These are phyloP conservation scores for Sarcophaga carnaria DNA, from an alignment of 2,888 invertebrate genomes.

Conservation along the genomic window DNA sequence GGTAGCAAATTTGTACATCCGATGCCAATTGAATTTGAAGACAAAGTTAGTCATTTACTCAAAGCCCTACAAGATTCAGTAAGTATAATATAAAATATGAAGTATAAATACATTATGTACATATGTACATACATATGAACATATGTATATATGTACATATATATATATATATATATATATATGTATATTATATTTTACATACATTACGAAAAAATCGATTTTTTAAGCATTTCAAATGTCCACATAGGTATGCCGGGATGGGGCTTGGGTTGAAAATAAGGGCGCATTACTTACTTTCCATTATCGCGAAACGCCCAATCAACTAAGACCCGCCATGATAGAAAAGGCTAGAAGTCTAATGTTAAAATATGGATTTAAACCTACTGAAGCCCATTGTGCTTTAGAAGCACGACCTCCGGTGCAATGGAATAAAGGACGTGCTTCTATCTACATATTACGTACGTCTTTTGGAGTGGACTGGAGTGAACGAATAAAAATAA, in stretches of 20 bases:
- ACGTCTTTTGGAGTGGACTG: conserved; percentile 96
- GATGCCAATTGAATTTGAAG: conserved; percentile 92
- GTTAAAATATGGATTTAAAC: conserved; percentile 89
- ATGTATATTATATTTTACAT: conserved; percentile 1
- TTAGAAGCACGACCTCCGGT: conserved; percentile 96
- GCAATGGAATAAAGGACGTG: conserved; percentile 94
- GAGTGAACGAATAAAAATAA: conserved; percentile 94
- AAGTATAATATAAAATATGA: conserved; percentile 65
- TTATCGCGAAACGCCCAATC: conserved; percentile 90
- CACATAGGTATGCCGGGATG: conserved; percentile 89
- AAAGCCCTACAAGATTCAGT: conserved; percentile 92
- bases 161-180: background rate
- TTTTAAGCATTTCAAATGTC: background rate
- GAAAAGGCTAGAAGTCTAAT: conserved; percentile 89
- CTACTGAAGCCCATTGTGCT: conserved; percentile 91
- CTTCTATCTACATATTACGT: conserved; percentile 93
- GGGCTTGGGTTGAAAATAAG: conserved; percentile 96
- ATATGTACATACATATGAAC: background rate
- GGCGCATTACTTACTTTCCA: conserved; percentile 93
- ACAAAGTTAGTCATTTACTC: conserved; percentile 89
- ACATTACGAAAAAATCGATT: conserved; percentile 9
- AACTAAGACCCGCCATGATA: conserved; percentile 86
- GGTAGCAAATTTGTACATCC: conserved; percentile 95
- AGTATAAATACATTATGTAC: background rate
- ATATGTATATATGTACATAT: conserved; percentile 6